Evolutionary conservation across 2,888 invertebrate genomes (phyloP).

Genomic region (Julus scanicus): DNA sequence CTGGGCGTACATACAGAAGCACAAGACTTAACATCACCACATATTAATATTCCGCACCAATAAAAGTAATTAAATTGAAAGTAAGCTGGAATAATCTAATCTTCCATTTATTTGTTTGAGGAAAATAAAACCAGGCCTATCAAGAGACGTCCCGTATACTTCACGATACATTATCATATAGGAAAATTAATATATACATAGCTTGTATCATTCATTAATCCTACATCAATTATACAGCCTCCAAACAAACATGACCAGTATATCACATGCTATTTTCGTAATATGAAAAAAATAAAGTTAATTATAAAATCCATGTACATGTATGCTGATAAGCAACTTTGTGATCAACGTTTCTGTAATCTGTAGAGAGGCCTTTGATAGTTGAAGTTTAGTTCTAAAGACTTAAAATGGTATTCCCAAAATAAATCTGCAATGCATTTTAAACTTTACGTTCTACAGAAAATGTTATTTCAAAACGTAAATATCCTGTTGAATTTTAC

Average conservation of each 20-base stretch:
- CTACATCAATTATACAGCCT: background rate
- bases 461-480: no score
- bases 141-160: background rate
- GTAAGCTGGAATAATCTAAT: background rate
- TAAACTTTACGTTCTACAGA: no score
- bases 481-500: no score
- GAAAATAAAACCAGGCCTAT: conserved; percentile 4
- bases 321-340: no score
- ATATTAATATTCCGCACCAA: background rate
- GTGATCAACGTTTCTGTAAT: no score
- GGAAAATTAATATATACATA: background rate
- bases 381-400: no score
- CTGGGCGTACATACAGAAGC: background rate
- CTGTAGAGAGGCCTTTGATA: no score
- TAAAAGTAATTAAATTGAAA: background rate
- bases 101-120: conserved; percentile 24
- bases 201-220: background rate
- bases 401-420: no score
- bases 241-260: background rate
- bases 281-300: no score
- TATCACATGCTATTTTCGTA: no score
- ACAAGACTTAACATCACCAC: background rate
- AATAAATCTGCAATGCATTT: no score
- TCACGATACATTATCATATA: background rate
- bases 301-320: no score